Percentiles rank a stretch among this genome's conserved stretches.
Conservation (phyloP, 2,113 vertebrate genomes). For the Gorsachius goisagi region DNA sequence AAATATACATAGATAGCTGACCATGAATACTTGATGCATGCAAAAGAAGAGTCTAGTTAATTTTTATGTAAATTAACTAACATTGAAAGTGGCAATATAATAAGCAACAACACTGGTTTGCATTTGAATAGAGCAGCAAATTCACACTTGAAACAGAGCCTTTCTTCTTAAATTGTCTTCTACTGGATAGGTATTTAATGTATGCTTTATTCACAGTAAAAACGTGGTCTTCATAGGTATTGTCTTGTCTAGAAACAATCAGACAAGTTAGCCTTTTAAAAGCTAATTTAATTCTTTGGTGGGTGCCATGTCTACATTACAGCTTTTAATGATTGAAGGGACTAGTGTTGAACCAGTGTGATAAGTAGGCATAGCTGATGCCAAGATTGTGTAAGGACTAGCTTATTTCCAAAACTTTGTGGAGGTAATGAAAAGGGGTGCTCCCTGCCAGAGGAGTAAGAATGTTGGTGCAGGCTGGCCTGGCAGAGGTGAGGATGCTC, state of each 20-base stretch:
- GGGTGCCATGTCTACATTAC: neutral
- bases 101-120: slow-evolving; percentile 4
- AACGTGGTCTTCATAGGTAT: neutral
- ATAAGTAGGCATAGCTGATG: neutral
- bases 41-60: slow-evolving; percentile 45
- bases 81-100: neutral
- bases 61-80: slow-evolving; percentile 62
- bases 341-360: neutral
- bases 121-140: slow-evolving; percentile 12
- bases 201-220: neutral
- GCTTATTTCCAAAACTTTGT: neutral
- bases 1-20: slow-evolving; percentile 70
- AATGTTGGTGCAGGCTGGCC: neutral
- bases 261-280: neutral
- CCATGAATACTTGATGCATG: slow-evolving; percentile 56
- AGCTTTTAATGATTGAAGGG: neutral
- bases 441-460: neutral
- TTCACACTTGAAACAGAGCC: neutral
- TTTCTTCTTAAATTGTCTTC: neutral
- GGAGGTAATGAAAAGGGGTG: neutral
- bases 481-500: neutral
- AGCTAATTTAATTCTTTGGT: neutral
- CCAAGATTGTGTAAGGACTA: neutral
- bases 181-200: neutral
- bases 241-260: neutral